Conservation (phyloP, 2,797 vertebrate genomes). For the Pipistrellus pygmaeus region DNA sequence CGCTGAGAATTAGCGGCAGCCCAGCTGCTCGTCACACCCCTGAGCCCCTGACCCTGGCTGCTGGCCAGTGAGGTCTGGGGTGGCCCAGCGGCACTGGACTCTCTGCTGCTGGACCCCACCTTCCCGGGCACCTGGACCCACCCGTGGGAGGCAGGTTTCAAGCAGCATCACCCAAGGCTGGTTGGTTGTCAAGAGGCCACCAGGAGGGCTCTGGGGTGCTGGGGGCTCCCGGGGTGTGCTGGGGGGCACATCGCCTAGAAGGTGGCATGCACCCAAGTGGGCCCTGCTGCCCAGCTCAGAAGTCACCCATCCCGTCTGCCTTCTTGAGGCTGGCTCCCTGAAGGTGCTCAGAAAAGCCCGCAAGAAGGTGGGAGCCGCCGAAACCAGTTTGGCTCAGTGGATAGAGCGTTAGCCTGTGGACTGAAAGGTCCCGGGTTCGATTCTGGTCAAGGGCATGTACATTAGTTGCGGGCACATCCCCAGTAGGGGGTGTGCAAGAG, state of each 20-base stretch:
- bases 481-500: no score
- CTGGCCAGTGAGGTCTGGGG: not conserved
- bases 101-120: rapidly evolving
- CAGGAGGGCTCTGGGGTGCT: not conserved
- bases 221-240: not conserved
- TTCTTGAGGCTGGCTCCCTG: not conserved
- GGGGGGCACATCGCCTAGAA: not conserved
- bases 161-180: not conserved
- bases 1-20: not conserved
- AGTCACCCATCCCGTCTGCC: not conserved
- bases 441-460: no score
- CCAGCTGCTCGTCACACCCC: not conserved
- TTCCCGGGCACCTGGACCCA: rapidly evolving
- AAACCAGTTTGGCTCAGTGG: no score
- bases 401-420: no score
- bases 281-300: not conserved
- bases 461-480: no score
- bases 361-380: not conserved
- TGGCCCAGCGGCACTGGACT: not conserved
- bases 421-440: no score
- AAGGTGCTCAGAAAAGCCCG: not conserved
- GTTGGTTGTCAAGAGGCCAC: not conserved
- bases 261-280: not conserved
- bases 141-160: not conserved
- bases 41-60: no score